Base-by-base conservation (phyloP, 2,888 invertebrate species). In the Habrosyne pyritoides region DNA sequence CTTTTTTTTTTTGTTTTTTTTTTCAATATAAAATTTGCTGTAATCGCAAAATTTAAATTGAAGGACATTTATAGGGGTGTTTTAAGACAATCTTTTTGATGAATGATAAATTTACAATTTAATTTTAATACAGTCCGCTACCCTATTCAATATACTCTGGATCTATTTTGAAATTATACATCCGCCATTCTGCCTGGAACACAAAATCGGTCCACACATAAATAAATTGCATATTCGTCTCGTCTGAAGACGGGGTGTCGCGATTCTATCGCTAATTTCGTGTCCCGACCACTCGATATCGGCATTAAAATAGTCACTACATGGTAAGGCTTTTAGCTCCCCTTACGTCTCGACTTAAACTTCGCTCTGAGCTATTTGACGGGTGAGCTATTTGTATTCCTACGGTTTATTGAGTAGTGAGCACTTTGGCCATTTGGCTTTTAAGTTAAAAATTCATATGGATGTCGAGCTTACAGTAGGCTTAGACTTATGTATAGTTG, bases 271-370 rank as follows among this genome's bases (percentile, higher is more conserved):
- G 48, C 48, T 49, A 53, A 53, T 49, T 53, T 48, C 2, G 48
- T 48, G 33, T 33, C 46, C 46, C 28, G 12, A n/a, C 21, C 53
- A 21, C 21, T 54, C 36, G 49, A 42, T 54, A 49, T 26, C 26
- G 26, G 10, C 48, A 49, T 54, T 49, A 50, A 54, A 54, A 54
- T 54, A 50, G 49, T 54, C 42, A 21, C 24, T 21, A 54, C 54
- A 54, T 42, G 50, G 18, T 49, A 49, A 33, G 21, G 54, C 54
- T 54, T 54, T 54, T 54, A 54, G 50, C 36, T 24, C n/a, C 12
- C 47, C 36, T 53, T 48, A 10, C 33, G 46, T 53, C 53, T 26
- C 46, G 21, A 51, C 36, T 14, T n/a, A 8, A 30, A 42, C 54
- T 21, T 51, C 14, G 14, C 30, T 48, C 53, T 24, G 47, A 26